Conservation (phyloP, 2,113 vertebrate genomes). For the Hemicordylus capensis region DNA sequence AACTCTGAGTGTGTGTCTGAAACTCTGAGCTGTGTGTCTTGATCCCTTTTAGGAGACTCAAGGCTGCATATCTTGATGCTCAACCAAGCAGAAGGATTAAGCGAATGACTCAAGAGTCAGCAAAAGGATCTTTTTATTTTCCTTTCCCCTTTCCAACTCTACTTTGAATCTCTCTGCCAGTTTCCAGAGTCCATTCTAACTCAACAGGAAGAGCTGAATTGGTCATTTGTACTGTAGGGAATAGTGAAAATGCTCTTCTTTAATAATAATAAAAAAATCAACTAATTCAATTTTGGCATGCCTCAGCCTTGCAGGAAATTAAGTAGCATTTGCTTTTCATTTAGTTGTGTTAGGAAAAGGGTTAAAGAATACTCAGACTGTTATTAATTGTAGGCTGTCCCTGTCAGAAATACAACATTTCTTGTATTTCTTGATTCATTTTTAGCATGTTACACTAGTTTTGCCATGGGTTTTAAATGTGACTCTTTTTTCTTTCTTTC, state of each 20-base stretch:
- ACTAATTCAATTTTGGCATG: fast-evolving
- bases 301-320: not conserved
- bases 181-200: slow-evolving; percentile 1
- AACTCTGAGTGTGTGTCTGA: slow-evolving; percentile 74
- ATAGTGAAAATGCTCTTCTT: not conserved
- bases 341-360: slow-evolving; percentile 3
- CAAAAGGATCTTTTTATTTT: not conserved
- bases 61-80: not conserved
- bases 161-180: not conserved
- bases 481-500: slow-evolving; percentile 25
- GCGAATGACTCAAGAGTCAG: slow-evolving; percentile 15
- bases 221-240: slow-evolving; percentile 10
- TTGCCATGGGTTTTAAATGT: slow-evolving; percentile 47
- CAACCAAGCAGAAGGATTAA: slow-evolving; percentile 21
- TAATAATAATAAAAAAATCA: not conserved
- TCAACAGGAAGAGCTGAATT: slow-evolving; percentile 9
- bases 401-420: slow-evolving; percentile 10
- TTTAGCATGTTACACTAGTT: slow-evolving; percentile 20
- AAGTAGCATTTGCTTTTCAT: not conserved
- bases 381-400: not conserved
- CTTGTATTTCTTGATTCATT: too few species aligned
- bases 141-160: slow-evolving; percentile 5
- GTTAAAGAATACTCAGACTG: fast-evolving
- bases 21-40: not conserved
- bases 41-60: not conserved